Evolutionary conservation across 2,888 invertebrate species (phyloP), one percentile per base, ranked within the genome.

Genomic region (Sturmia bella): DNA sequence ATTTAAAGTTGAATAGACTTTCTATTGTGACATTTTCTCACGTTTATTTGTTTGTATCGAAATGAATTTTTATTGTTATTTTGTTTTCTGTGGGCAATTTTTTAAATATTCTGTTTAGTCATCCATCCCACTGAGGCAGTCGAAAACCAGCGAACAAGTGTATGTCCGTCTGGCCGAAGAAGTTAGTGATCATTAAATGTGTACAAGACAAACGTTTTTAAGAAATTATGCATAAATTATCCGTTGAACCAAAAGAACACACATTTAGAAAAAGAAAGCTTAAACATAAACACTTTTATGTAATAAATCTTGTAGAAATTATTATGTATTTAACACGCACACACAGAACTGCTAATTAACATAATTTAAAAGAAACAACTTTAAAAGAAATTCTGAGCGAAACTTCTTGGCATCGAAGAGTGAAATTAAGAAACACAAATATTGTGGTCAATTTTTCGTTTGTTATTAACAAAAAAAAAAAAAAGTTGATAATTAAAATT

Each of bases 1-100:
- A 11, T 43, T 27, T 50, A 63, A 41, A 75, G 74, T 75, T 75
- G 75, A 75, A 68, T 59, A 66, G 68, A 75, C 66, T 68, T 64
- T 48, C 50, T 21, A n/a, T 39, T 57, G 27, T n/a, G 21, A 52
- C 61, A 73, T 68, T 59, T 70, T 80, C 69, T 80, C 75, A 70
- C 74, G 75, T 69, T 56, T 54, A 59, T 68, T 39, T 56, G 27
- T 63, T 43, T 13, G 7, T 19, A 24, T 41, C 66, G 50, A 73
- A 37, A 61, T 59, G 19, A 79, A 50, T 57, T 52, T 43, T 64
- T 17, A 24, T 50, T 15, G 39, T 59, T 13, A 39, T 41, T 27
- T 27, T 66, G 39, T 17, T 54, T 50, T 39, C 3, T 39, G 24
- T 13, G 12, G 24, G 56, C 11, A 73, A 68, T 63, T 69, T 57